These are phyloP conservation scores for Drosophila conformis DNA, from an alignment of 2,888 invertebrate genomes.

Conservation along the genomic window DNA sequence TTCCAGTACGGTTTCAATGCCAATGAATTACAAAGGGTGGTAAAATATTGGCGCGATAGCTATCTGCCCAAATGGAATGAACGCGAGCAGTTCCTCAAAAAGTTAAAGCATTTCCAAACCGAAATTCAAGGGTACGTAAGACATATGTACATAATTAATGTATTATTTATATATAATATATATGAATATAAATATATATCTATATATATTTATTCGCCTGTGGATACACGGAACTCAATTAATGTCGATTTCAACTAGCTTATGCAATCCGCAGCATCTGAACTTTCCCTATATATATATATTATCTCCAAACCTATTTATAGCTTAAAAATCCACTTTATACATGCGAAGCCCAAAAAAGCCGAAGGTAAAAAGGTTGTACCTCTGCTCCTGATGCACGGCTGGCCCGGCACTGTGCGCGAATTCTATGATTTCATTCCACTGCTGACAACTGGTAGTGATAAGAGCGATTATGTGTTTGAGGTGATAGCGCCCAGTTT, in stretches of 20 bases:
- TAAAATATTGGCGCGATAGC: conserved; percentile 91
- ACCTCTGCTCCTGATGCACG: conserved; percentile 91
- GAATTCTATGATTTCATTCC: conserved; percentile 93
- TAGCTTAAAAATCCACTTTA: conserved; percentile 89
- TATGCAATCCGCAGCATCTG: not conserved
- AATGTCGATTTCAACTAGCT: not conserved
- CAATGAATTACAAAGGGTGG: conserved; percentile 88
- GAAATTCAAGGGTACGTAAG: conserved; percentile 87
- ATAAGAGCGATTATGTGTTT: conserved; percentile 87
- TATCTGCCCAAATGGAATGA: conserved; percentile 89
- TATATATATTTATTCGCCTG: not conserved
- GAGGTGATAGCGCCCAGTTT: conserved; percentile 89
- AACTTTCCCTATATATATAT: not conserved
- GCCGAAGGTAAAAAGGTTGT: conserved; percentile 85
- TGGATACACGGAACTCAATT: not conserved
- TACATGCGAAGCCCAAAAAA: conserved; percentile 87
- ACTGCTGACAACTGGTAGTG: conserved; percentile 86
- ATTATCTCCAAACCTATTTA: conserved; percentile 8
- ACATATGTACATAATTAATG: conserved; percentile 36
- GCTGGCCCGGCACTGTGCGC: conserved; percentile 94
- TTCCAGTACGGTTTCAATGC: conserved; percentile 94
- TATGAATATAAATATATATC: not conserved
- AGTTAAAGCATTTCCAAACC: conserved; percentile 90
- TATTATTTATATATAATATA: not conserved
- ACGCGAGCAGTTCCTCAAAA: conserved; percentile 90